Conservation (phyloP, 1,140 invertebrate species). For the Calephelis virginiensis region DNA sequence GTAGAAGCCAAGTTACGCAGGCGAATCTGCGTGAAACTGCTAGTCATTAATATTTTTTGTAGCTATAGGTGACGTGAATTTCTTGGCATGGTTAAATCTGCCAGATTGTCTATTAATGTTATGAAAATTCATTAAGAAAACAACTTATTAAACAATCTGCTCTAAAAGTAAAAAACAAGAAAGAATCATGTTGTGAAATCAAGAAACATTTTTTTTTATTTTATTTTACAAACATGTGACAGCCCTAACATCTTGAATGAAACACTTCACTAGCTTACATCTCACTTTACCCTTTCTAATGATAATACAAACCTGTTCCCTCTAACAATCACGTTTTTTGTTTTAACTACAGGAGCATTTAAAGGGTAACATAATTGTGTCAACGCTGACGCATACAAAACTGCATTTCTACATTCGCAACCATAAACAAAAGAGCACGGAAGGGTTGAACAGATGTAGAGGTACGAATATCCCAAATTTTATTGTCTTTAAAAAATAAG, state of each 20-base stretch:
- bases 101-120: too few species aligned
- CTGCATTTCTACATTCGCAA: conserved; percentile 44
- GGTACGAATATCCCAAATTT: conserved; percentile 30
- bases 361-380: conserved; percentile 61
- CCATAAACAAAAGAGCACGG: conserved; percentile 50
- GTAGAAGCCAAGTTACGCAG: too few species aligned
- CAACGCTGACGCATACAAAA: conserved; percentile 59
- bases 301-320: conserved; percentile 71
- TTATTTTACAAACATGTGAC: conserved; percentile 10
- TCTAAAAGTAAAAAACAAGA: too few species aligned
- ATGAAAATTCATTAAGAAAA: too few species aligned
- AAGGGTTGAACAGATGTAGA: conserved; percentile 58
- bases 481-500: conserved; percentile 64
- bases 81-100: too few species aligned
- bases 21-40: too few species aligned
- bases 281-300: conserved; percentile 70
- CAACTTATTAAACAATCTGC: too few species aligned
- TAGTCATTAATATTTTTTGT: too few species aligned
- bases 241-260: conserved; percentile 47
- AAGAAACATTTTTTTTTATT: too few species aligned
- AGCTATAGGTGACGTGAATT: too few species aligned
- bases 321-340: conserved; percentile 69
- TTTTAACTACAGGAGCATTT: conserved; percentile 51
- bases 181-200: too few species aligned
- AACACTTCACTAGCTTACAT: conserved; percentile 63